Conservation (phyloP, 2,888 invertebrate genomes). For the Hyposoter didymator region DNA sequence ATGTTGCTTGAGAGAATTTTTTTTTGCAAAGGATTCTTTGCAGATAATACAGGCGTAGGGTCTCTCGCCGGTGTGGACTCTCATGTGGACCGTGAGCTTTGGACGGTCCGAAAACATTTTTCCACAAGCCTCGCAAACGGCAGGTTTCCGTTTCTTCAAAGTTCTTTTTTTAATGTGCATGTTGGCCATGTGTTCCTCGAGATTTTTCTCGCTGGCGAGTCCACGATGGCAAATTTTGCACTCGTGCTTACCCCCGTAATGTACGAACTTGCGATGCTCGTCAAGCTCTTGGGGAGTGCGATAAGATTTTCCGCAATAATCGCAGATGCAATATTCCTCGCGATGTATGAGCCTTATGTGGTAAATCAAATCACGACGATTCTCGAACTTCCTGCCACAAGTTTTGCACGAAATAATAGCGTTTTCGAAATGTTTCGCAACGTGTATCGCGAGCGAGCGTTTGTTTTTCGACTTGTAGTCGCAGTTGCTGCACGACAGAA, state of each 20-base stretch:
- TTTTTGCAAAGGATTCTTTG: slow-evolving; percentile 78
- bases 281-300: slow-evolving; percentile 77
- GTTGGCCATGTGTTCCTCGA: slow-evolving; percentile 81
- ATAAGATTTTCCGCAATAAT: slow-evolving; percentile 80
- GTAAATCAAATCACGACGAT: slow-evolving; percentile 64
- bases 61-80: slow-evolving; percentile 80
- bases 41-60: slow-evolving; percentile 80
- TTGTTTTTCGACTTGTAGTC: slow-evolving; percentile 71
- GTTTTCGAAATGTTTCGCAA: slow-evolving; percentile 46
- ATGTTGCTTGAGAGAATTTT: slow-evolving; percentile 80
- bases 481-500: slow-evolving; percentile 72
- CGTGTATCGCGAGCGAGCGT: slow-evolving; percentile 68
- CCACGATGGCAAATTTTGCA: slow-evolving; percentile 80
- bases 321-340: slow-evolving; percentile 68
- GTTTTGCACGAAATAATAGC: slow-evolving; percentile 54
- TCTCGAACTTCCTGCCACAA: slow-evolving; percentile 65
- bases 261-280: slow-evolving; percentile 80
- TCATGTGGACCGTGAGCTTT: slow-evolving; percentile 79
- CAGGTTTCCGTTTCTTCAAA: slow-evolving; percentile 59
- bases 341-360: slow-evolving; percentile 69
- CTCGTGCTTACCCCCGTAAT: slow-evolving; percentile 81
- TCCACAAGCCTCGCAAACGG: slow-evolving; percentile 82
- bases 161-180: slow-evolving; percentile 74
- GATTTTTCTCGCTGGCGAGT: slow-evolving; percentile 84
- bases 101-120: slow-evolving; percentile 80